Evolutionary conservation across 2,888 invertebrate species (phyloP).

Genomic region (Drosophila aldrichi): DNA sequence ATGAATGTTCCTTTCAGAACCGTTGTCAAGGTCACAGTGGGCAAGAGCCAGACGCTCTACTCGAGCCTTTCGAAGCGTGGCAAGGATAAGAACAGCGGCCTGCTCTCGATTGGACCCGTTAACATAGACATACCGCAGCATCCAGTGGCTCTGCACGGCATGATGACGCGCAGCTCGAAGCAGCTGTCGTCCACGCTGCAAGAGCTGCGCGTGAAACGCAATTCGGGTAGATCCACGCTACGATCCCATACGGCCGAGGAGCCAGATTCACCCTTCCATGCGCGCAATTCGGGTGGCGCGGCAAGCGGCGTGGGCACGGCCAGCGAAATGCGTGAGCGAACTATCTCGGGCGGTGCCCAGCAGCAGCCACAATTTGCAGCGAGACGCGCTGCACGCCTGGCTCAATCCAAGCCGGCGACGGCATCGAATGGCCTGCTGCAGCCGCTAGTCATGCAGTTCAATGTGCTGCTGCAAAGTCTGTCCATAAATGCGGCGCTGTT

Average conservation of each 20-base stretch:
- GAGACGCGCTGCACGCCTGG: conserved; percentile 65
- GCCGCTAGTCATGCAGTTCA: conserved; percentile 95
- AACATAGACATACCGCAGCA: conserved; percentile 99
- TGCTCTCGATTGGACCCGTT: conserved; percentile 95
- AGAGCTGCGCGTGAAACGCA: conserved; percentile 93
- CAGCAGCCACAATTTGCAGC: conserved; percentile 78
- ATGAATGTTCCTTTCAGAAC: conserved; percentile 87
- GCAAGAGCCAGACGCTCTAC: conserved; percentile 96
- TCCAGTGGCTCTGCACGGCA: conserved; percentile 98
- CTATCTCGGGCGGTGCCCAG: conserved; percentile 74
- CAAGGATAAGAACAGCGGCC: conserved; percentile 92
- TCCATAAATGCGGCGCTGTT: conserved; percentile 97
- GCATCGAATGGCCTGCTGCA: conserved; percentile 88
- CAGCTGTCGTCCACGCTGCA: conserved; percentile 97
- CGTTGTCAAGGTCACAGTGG: conserved; percentile 96
- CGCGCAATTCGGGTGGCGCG: conserved; percentile 79
- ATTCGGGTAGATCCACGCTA: conserved; percentile 90
- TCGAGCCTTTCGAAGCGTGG: conserved; percentile 92
- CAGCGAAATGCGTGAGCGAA: conserved; percentile 71
- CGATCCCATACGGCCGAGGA: conserved; percentile 87
- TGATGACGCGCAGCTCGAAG: conserved; percentile 98
- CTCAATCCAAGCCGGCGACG: conserved; percentile 63
- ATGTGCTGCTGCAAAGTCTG: conserved; percentile 93
- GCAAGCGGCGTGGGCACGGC: conserved; percentile 61
- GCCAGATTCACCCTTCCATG: conserved; percentile 86